Base-by-base conservation (phyloP, 1,140 invertebrate species). In the Anoplophora glabripennis region DNA sequence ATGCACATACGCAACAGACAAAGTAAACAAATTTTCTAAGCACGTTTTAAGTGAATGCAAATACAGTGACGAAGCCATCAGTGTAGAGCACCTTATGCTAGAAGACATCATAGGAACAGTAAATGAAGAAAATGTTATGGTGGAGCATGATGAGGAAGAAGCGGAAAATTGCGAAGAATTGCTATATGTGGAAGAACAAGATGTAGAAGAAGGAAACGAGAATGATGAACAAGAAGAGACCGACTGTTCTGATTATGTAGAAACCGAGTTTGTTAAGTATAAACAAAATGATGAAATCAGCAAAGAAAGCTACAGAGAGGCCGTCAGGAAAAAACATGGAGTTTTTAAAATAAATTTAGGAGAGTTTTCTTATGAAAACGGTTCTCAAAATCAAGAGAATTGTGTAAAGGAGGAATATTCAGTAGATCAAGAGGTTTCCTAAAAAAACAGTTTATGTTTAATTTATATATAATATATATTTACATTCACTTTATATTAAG, bases 1-100 rank as follows among this genome's bases (percentile, higher is more conserved):
- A 44, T 66, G 64, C 42, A 12, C 38, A 4, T 65, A 61, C 37
- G 48, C 51, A 11, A 53, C 49, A 28, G 34, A 40, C n/a, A 54
- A 54, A 41, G 52, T 53, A 35, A 37, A 12, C 7, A 34, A 33
- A 44, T 42, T 54, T 44, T 54, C 52, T 4, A 42, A 44, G 11
- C 52, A 54, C 14, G 40, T 54, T 33, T 21, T 41, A 9, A 54
- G 52, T 34, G 15, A 33, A 33, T 54, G 52, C 14, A 17, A 14
- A 4, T 15, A 10, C 11, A 42, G 52, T 11, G 52, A 54, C 15
- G 14, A 42, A 8, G 11, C 21, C 17, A 44, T 54, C 17, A 54
- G 41, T 11, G 18, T 42, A 14, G 52, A 54, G 33, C 38, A 42
- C 33, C 21, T 54, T 5, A 54, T 42, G 52, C 33, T 54, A 0